phyloP scores from a whole-genome alignment of 2,113 vertebrate species.

The Platysternon megacephalum region DNA sequence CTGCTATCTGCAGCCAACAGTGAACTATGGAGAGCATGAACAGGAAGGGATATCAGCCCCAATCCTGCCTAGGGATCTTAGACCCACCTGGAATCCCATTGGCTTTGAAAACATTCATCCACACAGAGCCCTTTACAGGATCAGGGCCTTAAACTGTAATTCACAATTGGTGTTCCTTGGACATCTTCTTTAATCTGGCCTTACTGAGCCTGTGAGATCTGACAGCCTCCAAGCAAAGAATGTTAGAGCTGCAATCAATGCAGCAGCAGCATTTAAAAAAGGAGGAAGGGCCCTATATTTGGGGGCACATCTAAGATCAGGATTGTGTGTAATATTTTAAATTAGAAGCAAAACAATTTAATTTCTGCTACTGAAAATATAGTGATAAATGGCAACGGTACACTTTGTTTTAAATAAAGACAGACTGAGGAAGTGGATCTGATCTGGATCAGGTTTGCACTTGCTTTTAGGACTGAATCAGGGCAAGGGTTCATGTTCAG shows the following conservation, averaged over 20 bases:
- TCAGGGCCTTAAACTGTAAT: slow-evolving; percentile 13
- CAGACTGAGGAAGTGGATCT: background rate
- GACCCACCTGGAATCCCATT: background rate
- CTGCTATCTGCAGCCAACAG: background rate
- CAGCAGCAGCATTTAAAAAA: background rate
- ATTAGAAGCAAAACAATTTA: background rate
- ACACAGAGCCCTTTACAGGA: background rate
- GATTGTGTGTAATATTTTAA: background rate
- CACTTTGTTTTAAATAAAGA: accelerated
- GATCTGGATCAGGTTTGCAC: background rate
- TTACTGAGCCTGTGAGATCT: background rate
- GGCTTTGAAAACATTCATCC: background rate
- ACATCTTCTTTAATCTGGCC: slow-evolving; percentile 15
- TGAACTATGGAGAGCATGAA: background rate
- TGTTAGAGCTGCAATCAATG: background rate
- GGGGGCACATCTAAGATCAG: background rate
- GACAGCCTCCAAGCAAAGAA: background rate
- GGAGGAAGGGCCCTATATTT: background rate
- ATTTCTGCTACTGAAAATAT: background rate
- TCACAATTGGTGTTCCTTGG: slow-evolving; percentile 1
- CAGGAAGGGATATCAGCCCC: background rate
- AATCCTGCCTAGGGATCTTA: background rate
- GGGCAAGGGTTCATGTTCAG: accelerated
- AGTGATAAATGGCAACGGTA: background rate
- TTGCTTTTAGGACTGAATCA: background rate